Evolutionary conservation across 2,888 invertebrate genomes (phyloP), one percentile per base, ranked within the genome.

Genomic region (Pemphredon lugubris): DNA sequence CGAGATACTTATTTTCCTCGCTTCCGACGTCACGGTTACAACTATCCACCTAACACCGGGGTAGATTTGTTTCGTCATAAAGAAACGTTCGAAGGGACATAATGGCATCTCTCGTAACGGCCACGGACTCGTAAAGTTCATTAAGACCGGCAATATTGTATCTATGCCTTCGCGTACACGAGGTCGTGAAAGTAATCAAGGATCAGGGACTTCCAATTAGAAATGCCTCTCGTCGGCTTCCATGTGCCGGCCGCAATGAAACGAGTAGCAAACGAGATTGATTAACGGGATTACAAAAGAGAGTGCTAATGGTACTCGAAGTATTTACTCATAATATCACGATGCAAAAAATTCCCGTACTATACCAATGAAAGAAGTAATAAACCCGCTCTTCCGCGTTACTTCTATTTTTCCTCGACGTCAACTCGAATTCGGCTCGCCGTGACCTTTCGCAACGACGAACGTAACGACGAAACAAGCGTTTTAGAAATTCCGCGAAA

Each of bases 161-260:
- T 74, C 63, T 39, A 51, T 11, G 40, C 26, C n/a, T 4, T 11
- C 20, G 45, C 30, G 44, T 23, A 47, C 47, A 9, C 18, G 51
- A 44, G 73, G 65, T 77, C 74, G 65, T 57, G 66, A 59, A 72
- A 72, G 74, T 80, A 79, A 79, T 80, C 78, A 72, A 53, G 61
- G 64, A 79, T 79, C 77, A 61, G 63, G 58, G 66, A 71, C 51
- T 71, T 69, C 47, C 75, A 77, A 77, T 77, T 80, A 81, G 81
- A 81, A 81, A 69, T 77, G 47, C 59, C 69, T 74, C 64, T 75
- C 59, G 47, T 60, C 67, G 57, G 44, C 54, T 58, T 60, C 54
- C 66, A 67, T 18, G 55, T 7, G 48, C 53, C 40, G 42, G 42
- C 48, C 42, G 59, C 64, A 75, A 72, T 69, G 50, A 61, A 68